Evolutionary conservation across 2,113 vertebrate species (phyloP), one percentile per base, ranked within the genome.

Genomic region (Sylvia atricapilla): DNA sequence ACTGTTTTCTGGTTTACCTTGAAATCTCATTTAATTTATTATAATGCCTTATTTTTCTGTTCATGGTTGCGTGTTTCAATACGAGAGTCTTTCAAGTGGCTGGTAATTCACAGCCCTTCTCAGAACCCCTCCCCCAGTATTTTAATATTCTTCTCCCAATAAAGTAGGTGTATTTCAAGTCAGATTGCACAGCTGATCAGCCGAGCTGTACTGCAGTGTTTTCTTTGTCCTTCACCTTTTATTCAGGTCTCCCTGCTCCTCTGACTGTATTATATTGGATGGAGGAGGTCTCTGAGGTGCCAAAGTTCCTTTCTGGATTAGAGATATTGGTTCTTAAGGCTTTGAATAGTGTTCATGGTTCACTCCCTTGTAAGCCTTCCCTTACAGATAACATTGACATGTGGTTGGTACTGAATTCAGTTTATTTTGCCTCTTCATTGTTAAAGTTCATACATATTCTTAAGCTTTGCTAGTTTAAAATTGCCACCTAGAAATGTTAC

Each of bases 331-430:
- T 58, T 76, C 77, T 69, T 73, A 62, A 72, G 67, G 44, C 39
- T 80, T 58, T 73, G 27, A 77, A 43, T 58, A 20, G 8, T 77
- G 18, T n/a, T 49, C 2, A 2, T 46, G 25, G 31, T 46, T 87
- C 1, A 0, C 7, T 62, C 13, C 25, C 59, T 4, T 1, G n/a
- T 35, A 59, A 13, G 2, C 33, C 7, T 31, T 59, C 33, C 44
- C 15, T 41, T 56, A 47, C 2, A 60, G 31, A 8, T 75, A 47
- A 30, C 12, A 30, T 33, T 69, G 66, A 7, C 10, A 2, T 72
- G 47, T 72, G 47, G 47, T 52, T 53, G 37, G n/a, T 79, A 28
- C 20, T 72, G n/a, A 74, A 67, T 74, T 88, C 30, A 7, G 1
- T 49, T 62, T 73, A 27, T 68, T 43, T 69, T 82, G 24, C 63